Evolutionary conservation across 2,888 invertebrate genomes (phyloP).

Genomic region (Cephus rjabovi): DNA sequence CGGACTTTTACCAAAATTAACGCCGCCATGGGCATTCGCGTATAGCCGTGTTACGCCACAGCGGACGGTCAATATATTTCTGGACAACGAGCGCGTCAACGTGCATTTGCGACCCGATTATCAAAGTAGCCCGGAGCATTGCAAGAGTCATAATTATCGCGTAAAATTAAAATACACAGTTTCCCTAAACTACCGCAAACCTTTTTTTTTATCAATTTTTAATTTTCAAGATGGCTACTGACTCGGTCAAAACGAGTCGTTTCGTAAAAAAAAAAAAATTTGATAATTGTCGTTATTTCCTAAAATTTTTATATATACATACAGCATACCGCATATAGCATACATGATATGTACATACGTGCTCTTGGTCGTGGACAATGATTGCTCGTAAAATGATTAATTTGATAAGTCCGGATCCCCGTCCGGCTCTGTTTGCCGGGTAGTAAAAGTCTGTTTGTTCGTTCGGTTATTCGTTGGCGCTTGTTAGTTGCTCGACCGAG

Average conservation of each 20-base stretch:
- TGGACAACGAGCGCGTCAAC: not conserved
- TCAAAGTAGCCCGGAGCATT: not conserved
- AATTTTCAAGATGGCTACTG: not conserved
- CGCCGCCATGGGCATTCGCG: not conserved
- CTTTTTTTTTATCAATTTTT: not conserved
- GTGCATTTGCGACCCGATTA: not conserved
- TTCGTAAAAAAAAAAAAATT: not conserved
- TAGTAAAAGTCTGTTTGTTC: constrained; percentile 48
- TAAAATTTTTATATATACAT: not conserved
- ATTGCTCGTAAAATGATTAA: constrained; percentile 52
- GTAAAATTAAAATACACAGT: not conserved
- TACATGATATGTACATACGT: not conserved
- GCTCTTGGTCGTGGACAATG: not conserved
- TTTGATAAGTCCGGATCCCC: constrained; percentile 39
- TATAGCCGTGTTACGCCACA: not conserved
- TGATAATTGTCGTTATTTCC: not conserved
- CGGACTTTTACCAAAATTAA: constrained; percentile 46
- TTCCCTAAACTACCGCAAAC: not conserved
- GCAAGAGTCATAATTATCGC: not conserved
- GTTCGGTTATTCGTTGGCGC: constrained; percentile 26
- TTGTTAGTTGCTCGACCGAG: constrained; percentile 23
- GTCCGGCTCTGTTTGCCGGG: constrained; percentile 36
- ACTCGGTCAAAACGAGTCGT: not conserved
- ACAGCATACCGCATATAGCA: too few relatives aligned
- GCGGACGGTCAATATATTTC: not conserved